phyloP scores from a whole-genome alignment of 2,113 vertebrate genomes.

The Dromaius novaehollandiae region DNA sequence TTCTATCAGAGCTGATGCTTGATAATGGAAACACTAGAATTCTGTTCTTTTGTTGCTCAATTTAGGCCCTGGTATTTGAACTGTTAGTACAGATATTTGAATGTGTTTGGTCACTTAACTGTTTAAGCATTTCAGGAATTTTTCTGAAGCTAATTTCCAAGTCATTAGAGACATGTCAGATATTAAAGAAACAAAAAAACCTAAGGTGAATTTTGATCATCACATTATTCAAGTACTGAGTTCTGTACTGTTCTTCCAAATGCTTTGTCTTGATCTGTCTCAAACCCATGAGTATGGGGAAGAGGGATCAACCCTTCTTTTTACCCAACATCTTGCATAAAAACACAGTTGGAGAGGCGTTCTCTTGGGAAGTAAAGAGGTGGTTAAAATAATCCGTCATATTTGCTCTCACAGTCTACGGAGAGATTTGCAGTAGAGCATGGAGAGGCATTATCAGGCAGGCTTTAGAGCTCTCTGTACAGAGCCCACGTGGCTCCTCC shows the following conservation, averaged over 20 bases:
- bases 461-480: neutral
- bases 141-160: neutral
- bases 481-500: neutral
- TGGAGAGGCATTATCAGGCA: accelerated
- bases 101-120: neutral
- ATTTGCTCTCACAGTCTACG: neutral
- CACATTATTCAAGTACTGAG: neutral
- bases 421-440: no score
- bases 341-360: neutral
- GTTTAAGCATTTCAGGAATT: neutral
- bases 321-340: neutral
- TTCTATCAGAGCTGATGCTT: neutral
- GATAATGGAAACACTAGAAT: neutral
- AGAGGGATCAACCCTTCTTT: neutral
- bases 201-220: neutral
- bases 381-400: neutral
- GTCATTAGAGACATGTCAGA: neutral
- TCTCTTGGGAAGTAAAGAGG: neutral
- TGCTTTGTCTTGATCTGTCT: neutral
- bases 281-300: neutral
- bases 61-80: neutral
- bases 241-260: neutral
- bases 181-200: neutral
- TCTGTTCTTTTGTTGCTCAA: neutral
- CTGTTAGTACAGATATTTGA: neutral